Evolutionary conservation across 2,888 invertebrate species (phyloP).

Genomic region (Rhyacophila evoluta): DNA sequence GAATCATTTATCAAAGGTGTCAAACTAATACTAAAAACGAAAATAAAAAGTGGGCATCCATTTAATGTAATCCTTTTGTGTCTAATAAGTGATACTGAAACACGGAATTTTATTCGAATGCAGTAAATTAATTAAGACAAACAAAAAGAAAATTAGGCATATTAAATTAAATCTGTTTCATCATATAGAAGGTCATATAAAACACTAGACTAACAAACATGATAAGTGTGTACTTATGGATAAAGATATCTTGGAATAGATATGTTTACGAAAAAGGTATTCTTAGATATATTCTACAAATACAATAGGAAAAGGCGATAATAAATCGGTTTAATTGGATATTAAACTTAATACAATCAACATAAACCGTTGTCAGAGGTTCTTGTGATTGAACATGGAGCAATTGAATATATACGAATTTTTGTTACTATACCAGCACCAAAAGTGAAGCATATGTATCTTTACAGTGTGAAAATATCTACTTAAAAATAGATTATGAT

Average conservation of each 20-base stretch:
- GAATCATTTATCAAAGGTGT: background rate
- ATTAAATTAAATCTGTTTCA: background rate
- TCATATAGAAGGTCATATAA: background rate
- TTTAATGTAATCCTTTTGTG: background rate
- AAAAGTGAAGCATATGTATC: too few species aligned
- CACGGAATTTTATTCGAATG: background rate
- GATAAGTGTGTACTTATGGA: too few species aligned
- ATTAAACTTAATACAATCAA: background rate
- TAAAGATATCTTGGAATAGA: background rate
- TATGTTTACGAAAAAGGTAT: background rate
- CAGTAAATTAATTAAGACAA: conserved; percentile 1
- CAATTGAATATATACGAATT: too few species aligned
- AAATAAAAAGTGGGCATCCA: background rate
- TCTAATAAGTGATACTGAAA: background rate
- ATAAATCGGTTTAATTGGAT: background rate
- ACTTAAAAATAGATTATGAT: too few species aligned
- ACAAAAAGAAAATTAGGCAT: background rate
- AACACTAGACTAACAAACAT: too few species aligned
- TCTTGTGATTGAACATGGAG: too few species aligned
- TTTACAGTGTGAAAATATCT: too few species aligned
- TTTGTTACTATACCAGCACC: too few species aligned
- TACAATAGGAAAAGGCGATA: too few species aligned
- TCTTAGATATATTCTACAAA: background rate
- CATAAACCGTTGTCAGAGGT: background rate
- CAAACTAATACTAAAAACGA: background rate